Conservation (phyloP, 2,113 vertebrate species). For the Xyliphius kryptos region DNA sequence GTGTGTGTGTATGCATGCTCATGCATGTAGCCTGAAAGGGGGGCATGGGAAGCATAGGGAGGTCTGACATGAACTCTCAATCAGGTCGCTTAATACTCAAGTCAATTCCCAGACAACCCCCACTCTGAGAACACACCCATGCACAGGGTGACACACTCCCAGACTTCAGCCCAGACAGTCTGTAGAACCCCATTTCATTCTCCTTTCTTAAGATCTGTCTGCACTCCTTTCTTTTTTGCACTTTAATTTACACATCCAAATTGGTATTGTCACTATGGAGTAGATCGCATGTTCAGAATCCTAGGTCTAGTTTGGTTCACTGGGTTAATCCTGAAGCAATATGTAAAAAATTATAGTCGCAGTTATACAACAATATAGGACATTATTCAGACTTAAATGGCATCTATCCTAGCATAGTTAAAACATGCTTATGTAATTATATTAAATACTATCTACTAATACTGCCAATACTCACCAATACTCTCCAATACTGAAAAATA, state of each 20-base stretch:
- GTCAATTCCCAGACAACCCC: constrained; percentile 63
- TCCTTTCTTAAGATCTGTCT: constrained; percentile 59
- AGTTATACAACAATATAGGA: constrained; percentile 27
- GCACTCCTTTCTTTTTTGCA: constrained; percentile 58
- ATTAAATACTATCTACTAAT: no score
- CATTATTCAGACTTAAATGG: no score
- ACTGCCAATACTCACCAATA: no score
- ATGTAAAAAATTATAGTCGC: constrained; percentile 50
- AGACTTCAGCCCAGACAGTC: constrained; percentile 64
- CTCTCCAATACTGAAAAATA: no score
- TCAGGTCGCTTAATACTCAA: constrained; percentile 56
- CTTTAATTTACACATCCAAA: constrained; percentile 67
- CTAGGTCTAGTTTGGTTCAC: constrained; percentile 22
- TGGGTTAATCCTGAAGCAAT: constrained; percentile 54
- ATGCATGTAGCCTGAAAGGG: constrained; percentile 20
- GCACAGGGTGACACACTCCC: constrained; percentile 60
- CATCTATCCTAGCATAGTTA: no score
- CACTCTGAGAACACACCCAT: no score
- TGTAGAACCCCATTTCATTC: constrained; percentile 57
- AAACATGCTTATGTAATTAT: no score
- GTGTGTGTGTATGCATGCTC: no score
- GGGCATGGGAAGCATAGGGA: no score
- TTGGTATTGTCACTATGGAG: constrained; percentile 50
- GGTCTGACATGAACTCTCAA: constrained; percentile 44
- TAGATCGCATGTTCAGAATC: constrained; percentile 33